These are phyloP conservation scores for Pelobates cultripes DNA, from an alignment of 2,797 vertebrate species.

Conservation along the genomic window DNA sequence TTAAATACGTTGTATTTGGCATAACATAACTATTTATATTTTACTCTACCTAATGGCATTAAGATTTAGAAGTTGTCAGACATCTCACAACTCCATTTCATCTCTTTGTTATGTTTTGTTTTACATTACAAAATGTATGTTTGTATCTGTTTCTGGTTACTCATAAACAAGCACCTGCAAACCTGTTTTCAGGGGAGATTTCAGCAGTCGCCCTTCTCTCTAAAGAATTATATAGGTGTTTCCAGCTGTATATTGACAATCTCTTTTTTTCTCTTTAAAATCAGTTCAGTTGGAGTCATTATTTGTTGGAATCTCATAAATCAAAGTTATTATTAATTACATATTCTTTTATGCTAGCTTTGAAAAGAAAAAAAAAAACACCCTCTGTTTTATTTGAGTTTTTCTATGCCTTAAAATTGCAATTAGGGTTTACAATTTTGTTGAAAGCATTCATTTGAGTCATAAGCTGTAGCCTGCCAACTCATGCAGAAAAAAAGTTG, in stretches of 20 bases:
- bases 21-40: neutral
- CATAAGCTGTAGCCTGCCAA: conserved; percentile 61
- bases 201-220: no score
- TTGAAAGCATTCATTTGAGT: conserved; percentile 66
- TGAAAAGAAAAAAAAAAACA: conserved; percentile 57
- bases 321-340: conserved; percentile 64
- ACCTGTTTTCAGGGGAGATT: no score
- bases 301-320: conserved; percentile 58
- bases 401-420: conserved; percentile 57
- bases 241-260: no score
- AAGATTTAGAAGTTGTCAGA: neutral
- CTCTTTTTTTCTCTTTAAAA: conserved; percentile 33
- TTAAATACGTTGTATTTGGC: neutral
- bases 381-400: conserved; percentile 32
- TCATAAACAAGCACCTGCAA: neutral
- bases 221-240: no score
- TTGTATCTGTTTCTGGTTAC: neutral
- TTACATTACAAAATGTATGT: neutral
- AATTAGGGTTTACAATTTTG: conserved; percentile 57
- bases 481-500: conserved; percentile 44
- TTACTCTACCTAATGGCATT: neutral
- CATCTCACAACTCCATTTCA: neutral
- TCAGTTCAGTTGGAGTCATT: conserved; percentile 44
- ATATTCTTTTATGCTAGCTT: conserved; percentile 62
- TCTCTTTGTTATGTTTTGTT: neutral